Evolutionary conservation across 1,140 invertebrate genomes (phyloP).

Genomic region (Saxidomus purpurata): DNA sequence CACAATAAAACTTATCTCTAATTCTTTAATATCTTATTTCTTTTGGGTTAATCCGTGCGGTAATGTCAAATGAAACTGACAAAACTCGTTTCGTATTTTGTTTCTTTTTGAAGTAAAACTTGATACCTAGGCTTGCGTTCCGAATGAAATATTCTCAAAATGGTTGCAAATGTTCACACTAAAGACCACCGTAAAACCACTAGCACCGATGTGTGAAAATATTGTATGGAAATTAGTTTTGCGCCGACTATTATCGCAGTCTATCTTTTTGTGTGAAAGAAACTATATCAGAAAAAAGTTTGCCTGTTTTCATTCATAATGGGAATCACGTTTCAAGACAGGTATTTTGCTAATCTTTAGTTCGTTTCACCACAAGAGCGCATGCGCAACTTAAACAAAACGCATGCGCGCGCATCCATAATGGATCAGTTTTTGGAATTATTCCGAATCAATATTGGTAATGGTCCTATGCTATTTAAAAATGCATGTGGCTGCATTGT

Average conservation of each 20-base stretch:
- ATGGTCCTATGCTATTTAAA: no score
- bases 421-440: no score
- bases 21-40: constrained; percentile 44
- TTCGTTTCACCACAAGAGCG: neutral
- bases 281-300: constrained; percentile 20
- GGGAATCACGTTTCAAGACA: constrained; percentile 20
- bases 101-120: constrained; percentile 41
- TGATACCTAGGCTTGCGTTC: constrained; percentile 37
- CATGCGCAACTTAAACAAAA: neutral
- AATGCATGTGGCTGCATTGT: no score
- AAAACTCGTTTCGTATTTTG: constrained; percentile 15
- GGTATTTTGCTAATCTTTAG: neutral
- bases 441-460: no score
- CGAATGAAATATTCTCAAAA: constrained; percentile 41
- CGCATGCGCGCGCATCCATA: neutral
- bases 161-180: constrained; percentile 5
- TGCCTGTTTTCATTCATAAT: constrained; percentile 41
- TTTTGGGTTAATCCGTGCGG: constrained; percentile 40
- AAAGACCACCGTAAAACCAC: constrained; percentile 1
- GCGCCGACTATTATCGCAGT: neutral
- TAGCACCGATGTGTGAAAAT: constrained; percentile 31
- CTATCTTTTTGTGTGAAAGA: constrained; percentile 32
- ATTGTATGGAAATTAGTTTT: constrained; percentile 49
- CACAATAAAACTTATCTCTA: constrained; percentile 37
- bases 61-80: constrained; percentile 49